Percentiles rank a stretch among this genome's conserved stretches.
Conservation (phyloP, 2,888 invertebrate species). For the Galerucella nymphaeae region DNA sequence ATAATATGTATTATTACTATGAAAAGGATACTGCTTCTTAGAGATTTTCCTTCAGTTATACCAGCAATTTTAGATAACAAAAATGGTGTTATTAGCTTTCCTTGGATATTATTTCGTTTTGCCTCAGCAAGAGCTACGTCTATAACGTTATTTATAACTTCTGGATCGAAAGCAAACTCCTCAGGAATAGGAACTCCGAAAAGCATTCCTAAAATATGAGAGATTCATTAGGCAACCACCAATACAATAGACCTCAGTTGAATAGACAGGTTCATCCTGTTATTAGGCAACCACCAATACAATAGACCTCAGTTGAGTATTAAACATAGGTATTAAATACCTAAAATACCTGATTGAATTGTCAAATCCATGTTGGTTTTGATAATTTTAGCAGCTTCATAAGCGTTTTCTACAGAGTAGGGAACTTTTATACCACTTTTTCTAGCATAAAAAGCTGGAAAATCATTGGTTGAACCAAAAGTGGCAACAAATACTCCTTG, state of each 20-base stretch:
- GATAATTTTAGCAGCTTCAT: slow-evolving; percentile 81
- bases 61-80: slow-evolving; percentile 81
- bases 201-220: slow-evolving; percentile 68
- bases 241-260: no score
- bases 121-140: slow-evolving; percentile 74
- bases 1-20: neutral
- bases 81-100: slow-evolving; percentile 94
- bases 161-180: slow-evolving; percentile 72
- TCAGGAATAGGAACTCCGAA: slow-evolving; percentile 92
- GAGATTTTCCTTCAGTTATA: slow-evolving; percentile 84
- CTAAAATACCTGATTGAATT: slow-evolving; percentile 72
- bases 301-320: no score
- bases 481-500: slow-evolving; percentile 92
- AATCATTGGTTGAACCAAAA: slow-evolving; percentile 75
- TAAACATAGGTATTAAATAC: no score
- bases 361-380: slow-evolving; percentile 66
- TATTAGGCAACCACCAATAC: no score
- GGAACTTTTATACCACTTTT: slow-evolving; percentile 81
- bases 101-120: slow-evolving; percentile 70
- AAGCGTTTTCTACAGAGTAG: slow-evolving; percentile 72
- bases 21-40: slow-evolving; percentile 85
- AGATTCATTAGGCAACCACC: neutral
- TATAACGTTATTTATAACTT: slow-evolving; percentile 77
- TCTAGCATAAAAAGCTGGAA: slow-evolving; percentile 94
- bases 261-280: no score